Base-by-base conservation (phyloP, 30 jellyfish, hydroid and myxozoan species). In the Cassiopea andromeda region DNA sequence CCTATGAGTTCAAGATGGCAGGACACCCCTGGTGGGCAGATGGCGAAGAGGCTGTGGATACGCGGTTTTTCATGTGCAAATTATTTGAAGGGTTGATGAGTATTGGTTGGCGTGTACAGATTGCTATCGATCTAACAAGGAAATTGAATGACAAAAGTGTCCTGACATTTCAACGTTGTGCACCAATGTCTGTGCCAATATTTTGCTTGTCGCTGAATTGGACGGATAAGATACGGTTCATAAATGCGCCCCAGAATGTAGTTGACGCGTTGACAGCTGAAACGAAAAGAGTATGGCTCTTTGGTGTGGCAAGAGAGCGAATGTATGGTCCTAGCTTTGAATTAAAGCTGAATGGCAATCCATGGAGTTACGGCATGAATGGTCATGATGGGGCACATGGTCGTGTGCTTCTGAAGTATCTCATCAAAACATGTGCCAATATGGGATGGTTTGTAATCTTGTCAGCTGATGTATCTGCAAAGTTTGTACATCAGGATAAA, bases 21-120 rank as follows among this genome's bases (percentile, higher is more conserved):
- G 98, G 98, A 2, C 61, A 81, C 9, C 98, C 98, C 9, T 93
- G 98, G 98, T 93, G 98, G 97, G 97, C 97, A 4, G 57, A 70
- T 17, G 98, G 98, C 60, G 80, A 83, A 19, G 85, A 69, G 74
- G 93, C 96, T 2, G 89, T 92, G 12, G 87, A 68, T 57, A 18
- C 96, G 46, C 89, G 96, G 12, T 48, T 92, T 48, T 85, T 92
- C 1, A 67, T 92, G 73, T 84, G 92, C 83, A 85, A 80, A 59
- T 64, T 92, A 5, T 61, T 92, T 64, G 96, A 92, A 48, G 85
- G 84, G 14, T 57, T 92, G 70, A 19, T 80, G 87, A 77, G 87
- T 61, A 86, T 86, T 71, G 98, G 98, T 1, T 92, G 93, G 92
- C 74, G 71, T 7, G 88, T 92, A 44, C 83, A 73, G 84, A 48